A percentile compares a stretch with the other conserved stretches of the same genome.
Conservation (phyloP, 2,888 invertebrate species). For the Colletes collaris region DNA sequence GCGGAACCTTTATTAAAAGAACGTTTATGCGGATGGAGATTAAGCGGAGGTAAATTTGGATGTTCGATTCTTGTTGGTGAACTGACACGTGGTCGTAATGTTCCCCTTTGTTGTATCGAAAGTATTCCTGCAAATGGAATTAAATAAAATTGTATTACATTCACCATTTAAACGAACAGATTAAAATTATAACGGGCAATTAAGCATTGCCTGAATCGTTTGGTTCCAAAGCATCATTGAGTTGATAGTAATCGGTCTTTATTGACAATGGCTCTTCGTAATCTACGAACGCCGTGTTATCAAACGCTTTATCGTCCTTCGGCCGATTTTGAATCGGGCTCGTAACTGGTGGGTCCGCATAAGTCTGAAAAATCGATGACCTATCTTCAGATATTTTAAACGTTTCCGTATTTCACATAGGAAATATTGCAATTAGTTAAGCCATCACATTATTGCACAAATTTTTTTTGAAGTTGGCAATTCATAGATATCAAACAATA, state of each 20-base stretch:
- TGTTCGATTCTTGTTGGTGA: slow-evolving; percentile 93
- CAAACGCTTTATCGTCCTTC: slow-evolving; percentile 84
- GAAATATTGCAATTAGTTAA: slow-evolving; percentile 3
- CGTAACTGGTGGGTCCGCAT: slow-evolving; percentile 77
- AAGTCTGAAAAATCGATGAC: slow-evolving; percentile 74
- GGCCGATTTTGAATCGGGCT: slow-evolving; percentile 75
- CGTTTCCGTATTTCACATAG: background rate
- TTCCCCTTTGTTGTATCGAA: slow-evolving; percentile 72
- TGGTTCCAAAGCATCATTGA: slow-evolving; percentile 84
- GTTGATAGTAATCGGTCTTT: slow-evolving; percentile 87
- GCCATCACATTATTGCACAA: background rate
- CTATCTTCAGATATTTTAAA: slow-evolving; percentile 54
- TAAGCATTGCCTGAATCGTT: slow-evolving; percentile 75
- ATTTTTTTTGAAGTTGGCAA: background rate
- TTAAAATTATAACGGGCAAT: background rate
- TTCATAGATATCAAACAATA: background rate
- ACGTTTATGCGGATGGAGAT: slow-evolving; percentile 85
- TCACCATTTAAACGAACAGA: background rate
- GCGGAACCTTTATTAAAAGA: slow-evolving; percentile 78
- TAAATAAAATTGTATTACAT: slow-evolving; percentile 2
- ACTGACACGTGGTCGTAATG: slow-evolving; percentile 88
- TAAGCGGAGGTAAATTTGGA: slow-evolving; percentile 91
- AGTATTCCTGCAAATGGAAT: slow-evolving; percentile 69
- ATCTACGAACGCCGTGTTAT: slow-evolving; percentile 91
- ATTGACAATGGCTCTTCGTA: slow-evolving; percentile 93